Base-by-base conservation (phyloP, 2,888 invertebrate species). In the Meiosimyza decipiens region DNA sequence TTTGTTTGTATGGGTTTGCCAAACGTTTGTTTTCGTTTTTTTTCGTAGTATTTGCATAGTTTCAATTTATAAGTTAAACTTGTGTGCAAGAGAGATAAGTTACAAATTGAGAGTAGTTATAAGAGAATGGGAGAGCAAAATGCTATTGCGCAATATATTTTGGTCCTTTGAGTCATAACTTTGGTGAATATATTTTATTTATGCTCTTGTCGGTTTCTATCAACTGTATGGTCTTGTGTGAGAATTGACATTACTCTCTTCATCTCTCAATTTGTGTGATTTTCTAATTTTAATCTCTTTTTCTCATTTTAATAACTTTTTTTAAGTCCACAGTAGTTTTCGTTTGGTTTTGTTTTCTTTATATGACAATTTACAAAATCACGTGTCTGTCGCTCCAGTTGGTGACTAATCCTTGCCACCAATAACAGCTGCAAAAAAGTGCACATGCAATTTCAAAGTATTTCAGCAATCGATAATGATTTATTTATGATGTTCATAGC, bases 381-480 rank as follows among this genome's bases (percentile, higher is more conserved):
- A 69, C 69, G 69, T 69, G 68, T 60, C 68, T 52, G 49, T 69
- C 59, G 33, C 50, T 52, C 12, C 68, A 60, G 40, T 51, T 40
- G 52, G 33, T 40, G 40, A 40, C 40, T 40, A 40, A 40, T 40
- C 40, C 40, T 6, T 40, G 40, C 9, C 6, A 40, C 40, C 67
- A 18, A 40, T 69, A 60, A 69, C 28, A 57, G 16, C 16, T 11
- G 18, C 16, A 63, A 63, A 68, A 57, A 47, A 51, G 15, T 59
- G 28, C 68, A 40, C 40, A 50, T 12, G 49, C 59, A 16, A 59
- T 57, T 68, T 51, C 6, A 50, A 57, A 67, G 18, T 22, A 28
- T 11, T 16, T 62, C 50, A 28, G 13, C 62, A 71, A 71, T 74
- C 71, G 71, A 74, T 74, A 74, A 64, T 74, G 71, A 71, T 51